Percentiles rank a stretch among this genome's conserved stretches.
Evolutionary conservation across 2,888 invertebrate genomes (phyloP).

Genomic region (Ochropacha duplaris): DNA sequence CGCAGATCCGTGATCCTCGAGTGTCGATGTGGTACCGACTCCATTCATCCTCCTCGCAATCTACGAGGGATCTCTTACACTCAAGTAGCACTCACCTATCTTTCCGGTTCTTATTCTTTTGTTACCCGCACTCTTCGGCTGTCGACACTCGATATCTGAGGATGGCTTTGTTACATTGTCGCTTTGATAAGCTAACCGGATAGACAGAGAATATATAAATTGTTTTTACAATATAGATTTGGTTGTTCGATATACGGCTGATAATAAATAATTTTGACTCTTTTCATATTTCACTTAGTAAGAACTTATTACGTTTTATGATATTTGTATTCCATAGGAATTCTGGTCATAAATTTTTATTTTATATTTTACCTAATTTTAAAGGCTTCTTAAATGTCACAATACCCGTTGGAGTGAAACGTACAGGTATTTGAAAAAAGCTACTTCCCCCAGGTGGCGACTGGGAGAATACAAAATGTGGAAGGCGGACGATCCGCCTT

Average conservation of each 20-base stretch:
- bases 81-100: conserved; percentile 70
- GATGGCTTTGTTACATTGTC: conserved; percentile 73
- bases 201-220: conserved; percentile 22
- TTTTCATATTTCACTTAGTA: too few species aligned
- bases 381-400: conserved; percentile 23
- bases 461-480: conserved; percentile 76
- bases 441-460: conserved; percentile 69
- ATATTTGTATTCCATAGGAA: too few species aligned
- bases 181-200: conserved; percentile 63
- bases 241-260: not conserved
- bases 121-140: conserved; percentile 62
- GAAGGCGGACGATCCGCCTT: conserved; percentile 59
- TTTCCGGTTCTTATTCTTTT: conserved; percentile 80
- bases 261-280: not conserved
- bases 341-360: too few species aligned
- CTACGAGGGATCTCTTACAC: conserved; percentile 55
- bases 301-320: too few species aligned
- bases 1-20: conserved; percentile 61
- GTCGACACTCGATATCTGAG: conserved; percentile 64
- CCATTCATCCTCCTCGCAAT: conserved; percentile 58
- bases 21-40: conserved; percentile 27
- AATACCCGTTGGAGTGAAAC: conserved; percentile 51
- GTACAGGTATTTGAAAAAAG: conserved; percentile 62
- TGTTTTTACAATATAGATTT: conserved; percentile 16
- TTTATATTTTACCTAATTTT: conserved; percentile 7